Base-by-base conservation (phyloP, 1,140 invertebrate genomes). In the Brachionus paranguensis region DNA sequence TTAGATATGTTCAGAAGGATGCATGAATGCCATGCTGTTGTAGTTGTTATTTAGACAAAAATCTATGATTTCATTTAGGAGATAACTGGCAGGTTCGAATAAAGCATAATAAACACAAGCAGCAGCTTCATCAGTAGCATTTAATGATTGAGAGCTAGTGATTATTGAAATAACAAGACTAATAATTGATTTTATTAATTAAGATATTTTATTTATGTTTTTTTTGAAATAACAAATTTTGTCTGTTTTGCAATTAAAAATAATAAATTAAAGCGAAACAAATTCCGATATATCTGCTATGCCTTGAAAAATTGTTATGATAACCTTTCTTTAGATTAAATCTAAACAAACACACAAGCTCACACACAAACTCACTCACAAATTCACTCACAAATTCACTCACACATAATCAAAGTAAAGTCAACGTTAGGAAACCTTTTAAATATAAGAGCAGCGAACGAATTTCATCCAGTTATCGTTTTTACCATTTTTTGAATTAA, bases 121-220 rank as follows among this genome's bases (percentile, higher is more conserved):
- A 60, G 33, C 33, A 37, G 33, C 33, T 37, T 37, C 5, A 37
- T 5, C 20, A 60, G 53, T 24, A 10, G 53, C 5, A 60, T 24
- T 20, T 6, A 60, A 60, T 60, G 53, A 60, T 60, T 60, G 53
- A 60, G 20, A 60, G 53, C 53, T 60, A 8, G 17, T 60, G 53
- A 60, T 60, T 60, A 60, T 60, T 60, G 53, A 60, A 60, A 60
- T 60, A 60, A 60, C 53, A 60, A 60, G 53, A 60, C 53, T 60
- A 60, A 60, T 60, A 60, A 60, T 60, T 60, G 53, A 60, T 60
- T 60, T 60, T 20, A 27, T 60, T 60, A 60, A 60, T 60, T 60
- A 60, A 24, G 53, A 60, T 60, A 60, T 60, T 20, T 27, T 60
- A 27, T 60, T 53, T 60, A 0, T 24, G 0, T 60, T 60, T 24